Conservation (phyloP, 2,797 vertebrate genomes). For the Gambusia yucatana region DNA sequence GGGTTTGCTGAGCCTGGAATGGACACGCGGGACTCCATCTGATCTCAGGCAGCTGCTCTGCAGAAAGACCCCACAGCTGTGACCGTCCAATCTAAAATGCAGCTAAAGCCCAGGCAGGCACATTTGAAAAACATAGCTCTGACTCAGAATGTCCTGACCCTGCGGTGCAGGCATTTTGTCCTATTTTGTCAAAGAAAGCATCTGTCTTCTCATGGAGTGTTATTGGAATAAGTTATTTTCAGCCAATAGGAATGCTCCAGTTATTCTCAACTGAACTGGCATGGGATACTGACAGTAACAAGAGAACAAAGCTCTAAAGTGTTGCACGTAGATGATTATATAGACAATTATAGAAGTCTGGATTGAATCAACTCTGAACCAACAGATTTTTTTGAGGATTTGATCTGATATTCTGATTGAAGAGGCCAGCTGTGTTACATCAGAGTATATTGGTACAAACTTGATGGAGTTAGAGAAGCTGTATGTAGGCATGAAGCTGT, state of each 20-base stretch:
- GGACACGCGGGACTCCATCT: constrained; percentile 68
- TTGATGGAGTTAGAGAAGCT: background rate
- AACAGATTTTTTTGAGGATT: background rate
- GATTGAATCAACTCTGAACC: background rate
- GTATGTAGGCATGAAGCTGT: constrained; percentile 24
- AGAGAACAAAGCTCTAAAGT: background rate
- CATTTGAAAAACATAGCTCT: constrained; percentile 76
- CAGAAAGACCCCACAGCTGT: constrained; percentile 65
- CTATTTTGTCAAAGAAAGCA: constrained; percentile 47
- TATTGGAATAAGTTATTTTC: constrained; percentile 56
- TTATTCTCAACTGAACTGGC: constrained; percentile 8
- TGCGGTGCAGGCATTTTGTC: constrained; percentile 56
- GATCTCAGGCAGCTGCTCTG: constrained; percentile 78
- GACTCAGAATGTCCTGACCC: constrained; percentile 62
- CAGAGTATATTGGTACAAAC: background rate
- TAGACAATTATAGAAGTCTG: background rate
- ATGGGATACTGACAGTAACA: background rate
- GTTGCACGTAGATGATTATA: background rate
- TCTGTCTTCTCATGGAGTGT: constrained; percentile 50
- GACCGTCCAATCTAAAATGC: constrained; percentile 43
- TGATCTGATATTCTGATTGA: background rate
- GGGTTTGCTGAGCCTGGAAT: constrained; percentile 67
- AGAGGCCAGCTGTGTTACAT: background rate
- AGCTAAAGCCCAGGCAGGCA: constrained; percentile 60
- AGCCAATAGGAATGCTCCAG: constrained; percentile 31